phyloP scores from a whole-genome alignment of 1,140 invertebrate genomes.

The Himalopsyche phryganea region DNA sequence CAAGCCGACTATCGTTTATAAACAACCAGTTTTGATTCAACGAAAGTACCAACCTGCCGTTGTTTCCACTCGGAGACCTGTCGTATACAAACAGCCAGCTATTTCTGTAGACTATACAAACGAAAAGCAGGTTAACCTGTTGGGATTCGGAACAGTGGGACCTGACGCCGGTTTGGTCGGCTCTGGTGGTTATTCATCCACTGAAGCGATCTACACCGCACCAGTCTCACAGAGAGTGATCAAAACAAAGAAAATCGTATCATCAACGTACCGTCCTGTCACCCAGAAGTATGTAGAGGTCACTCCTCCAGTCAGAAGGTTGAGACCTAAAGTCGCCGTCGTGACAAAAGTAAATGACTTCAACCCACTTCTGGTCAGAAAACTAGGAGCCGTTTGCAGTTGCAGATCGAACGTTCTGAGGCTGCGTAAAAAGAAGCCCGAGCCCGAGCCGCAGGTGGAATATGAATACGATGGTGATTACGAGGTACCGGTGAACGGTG shows the following conservation, averaged over 20 bases:
- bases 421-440: constrained; percentile 47
- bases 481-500: constrained; percentile 38
- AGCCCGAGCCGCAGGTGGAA: constrained; percentile 37
- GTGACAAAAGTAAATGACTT: constrained; percentile 65
- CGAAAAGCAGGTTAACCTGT: constrained; percentile 37
- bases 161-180: constrained; percentile 43
- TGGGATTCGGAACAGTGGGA: constrained; percentile 43
- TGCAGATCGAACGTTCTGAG: constrained; percentile 63
- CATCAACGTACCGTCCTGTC: constrained; percentile 40
- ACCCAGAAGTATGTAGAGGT: constrained; percentile 44
- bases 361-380: constrained; percentile 64
- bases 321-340: constrained; percentile 54
- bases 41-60: constrained; percentile 21
- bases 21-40: constrained; percentile 30
- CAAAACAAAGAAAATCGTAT: constrained; percentile 34
- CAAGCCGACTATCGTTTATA: constrained; percentile 35
- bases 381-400: constrained; percentile 70
- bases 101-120: constrained; percentile 42
- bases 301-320: constrained; percentile 39
- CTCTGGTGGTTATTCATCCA: constrained; percentile 35
- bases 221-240: constrained; percentile 34
- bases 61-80: constrained; percentile 7
- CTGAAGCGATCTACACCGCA: constrained; percentile 28
- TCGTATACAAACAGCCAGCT: constrained; percentile 35
- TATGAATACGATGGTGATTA: constrained; percentile 37